Percentiles rank a stretch among this genome's conserved stretches.
Conservation (phyloP, 2,888 invertebrate species). For the Corythucha ciliata region DNA sequence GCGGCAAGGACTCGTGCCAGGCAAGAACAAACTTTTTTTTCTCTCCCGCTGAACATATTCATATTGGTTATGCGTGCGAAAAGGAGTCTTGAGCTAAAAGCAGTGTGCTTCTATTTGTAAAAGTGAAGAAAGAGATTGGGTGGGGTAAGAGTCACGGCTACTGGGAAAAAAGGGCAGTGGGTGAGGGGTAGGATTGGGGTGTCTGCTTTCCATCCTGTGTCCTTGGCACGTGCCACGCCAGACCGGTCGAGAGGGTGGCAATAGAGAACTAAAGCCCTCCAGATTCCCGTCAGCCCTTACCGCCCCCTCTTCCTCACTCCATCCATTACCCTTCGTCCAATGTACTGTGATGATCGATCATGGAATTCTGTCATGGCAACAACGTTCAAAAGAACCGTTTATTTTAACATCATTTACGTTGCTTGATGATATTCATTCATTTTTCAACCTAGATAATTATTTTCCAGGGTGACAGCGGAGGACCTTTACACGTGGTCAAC, state of each 20-base stretch:
- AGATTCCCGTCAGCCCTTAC: conserved; percentile 6
- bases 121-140: no score
- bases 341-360: conserved; percentile 1
- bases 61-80: neutral
- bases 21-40: conserved; percentile 38
- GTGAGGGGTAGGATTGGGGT: neutral
- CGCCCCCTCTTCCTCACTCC: conserved; percentile 2
- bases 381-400: conserved; percentile 11
- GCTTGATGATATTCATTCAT: neutral
- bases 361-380: conserved; percentile 14
- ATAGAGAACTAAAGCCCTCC: neutral
- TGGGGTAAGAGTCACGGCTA: neutral
- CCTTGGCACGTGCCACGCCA: conserved; percentile 23
- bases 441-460: neutral
- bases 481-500: conserved; percentile 57
- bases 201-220: conserved; percentile 6
- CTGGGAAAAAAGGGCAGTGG: neutral
- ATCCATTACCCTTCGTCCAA: conserved; percentile 4
- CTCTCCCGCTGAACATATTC: neutral
- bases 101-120: no score
- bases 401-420: conserved; percentile 1
- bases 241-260: conserved; percentile 3
- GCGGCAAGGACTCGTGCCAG: conserved; percentile 68
- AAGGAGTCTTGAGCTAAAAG: no score
- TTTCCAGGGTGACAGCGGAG: conserved; percentile 64